Conservation (phyloP, 1,140 invertebrate species). For the Fopius arisanus region DNA sequence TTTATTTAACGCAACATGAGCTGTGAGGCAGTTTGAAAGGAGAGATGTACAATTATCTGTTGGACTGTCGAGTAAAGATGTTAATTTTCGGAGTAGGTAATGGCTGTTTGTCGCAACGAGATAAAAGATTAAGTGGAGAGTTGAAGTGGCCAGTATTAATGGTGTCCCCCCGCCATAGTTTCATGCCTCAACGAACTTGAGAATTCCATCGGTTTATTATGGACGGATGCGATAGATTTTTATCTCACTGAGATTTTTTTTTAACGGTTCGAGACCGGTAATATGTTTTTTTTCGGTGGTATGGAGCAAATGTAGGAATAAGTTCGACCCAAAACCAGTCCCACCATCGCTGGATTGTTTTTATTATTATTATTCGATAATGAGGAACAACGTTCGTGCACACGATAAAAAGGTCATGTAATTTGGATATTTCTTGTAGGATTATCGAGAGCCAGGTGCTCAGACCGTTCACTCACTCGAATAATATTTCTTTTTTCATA, state of each 20-base stretch:
- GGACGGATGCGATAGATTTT: constrained; percentile 50
- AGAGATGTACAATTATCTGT: no score
- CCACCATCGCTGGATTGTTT: neutral
- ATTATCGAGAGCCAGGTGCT: constrained; percentile 47
- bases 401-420: constrained; percentile 10
- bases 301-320: neutral
- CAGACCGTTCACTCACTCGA: constrained; percentile 20
- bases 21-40: no score
- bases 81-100: neutral
- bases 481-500: constrained; percentile 15
- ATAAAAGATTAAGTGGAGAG: constrained; percentile 8
- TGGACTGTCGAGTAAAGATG: neutral
- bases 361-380: neutral
- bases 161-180: constrained; percentile 31
- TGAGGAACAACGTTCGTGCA: neutral
- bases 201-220: constrained; percentile 48
- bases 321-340: neutral
- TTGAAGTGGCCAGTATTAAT: constrained; percentile 28
- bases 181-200: constrained; percentile 41
- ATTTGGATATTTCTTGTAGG: neutral
- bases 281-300: neutral
- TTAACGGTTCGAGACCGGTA: constrained; percentile 41
- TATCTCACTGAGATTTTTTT: constrained; percentile 42
- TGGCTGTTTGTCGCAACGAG: constrained; percentile 19
- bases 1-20: no score